Percentiles rank a stretch among this genome's conserved stretches.
Conservation (phyloP, 1,140 invertebrate genomes). For the Lepidurus apus region DNA sequence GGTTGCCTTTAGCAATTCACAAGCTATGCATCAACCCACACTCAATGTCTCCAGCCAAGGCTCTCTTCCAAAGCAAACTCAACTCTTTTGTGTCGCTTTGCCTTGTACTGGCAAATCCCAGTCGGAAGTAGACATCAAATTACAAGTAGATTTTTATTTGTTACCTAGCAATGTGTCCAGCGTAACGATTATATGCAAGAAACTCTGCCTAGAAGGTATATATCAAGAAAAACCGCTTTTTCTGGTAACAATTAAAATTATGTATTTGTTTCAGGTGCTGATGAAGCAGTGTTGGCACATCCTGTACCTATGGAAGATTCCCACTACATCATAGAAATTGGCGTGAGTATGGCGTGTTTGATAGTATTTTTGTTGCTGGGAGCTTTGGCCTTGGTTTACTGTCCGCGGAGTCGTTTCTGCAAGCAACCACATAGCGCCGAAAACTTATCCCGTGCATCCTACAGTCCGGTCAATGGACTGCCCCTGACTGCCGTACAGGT, state of each 20-base stretch:
- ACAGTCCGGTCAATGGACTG: neutral
- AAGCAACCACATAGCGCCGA: neutral
- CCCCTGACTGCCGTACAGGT: neutral
- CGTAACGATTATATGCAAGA: slow-evolving; percentile 71
- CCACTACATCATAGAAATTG: neutral
- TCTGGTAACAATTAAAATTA: neutral
- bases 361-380: slow-evolving; percentile 15
- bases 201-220: slow-evolving; percentile 69
- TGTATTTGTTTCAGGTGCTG: neutral
- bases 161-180: slow-evolving; percentile 59
- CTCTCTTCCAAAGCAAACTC: slow-evolving; percentile 64
- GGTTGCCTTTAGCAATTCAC: neutral
- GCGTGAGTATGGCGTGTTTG: neutral
- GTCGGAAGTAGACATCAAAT: slow-evolving; percentile 73
- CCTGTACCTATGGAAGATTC: neutral
- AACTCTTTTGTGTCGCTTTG: slow-evolving; percentile 74
- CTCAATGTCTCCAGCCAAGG: slow-evolving; percentile 76
- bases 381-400: neutral
- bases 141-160: slow-evolving; percentile 74
- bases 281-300: neutral
- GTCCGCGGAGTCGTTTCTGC: neutral
- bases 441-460: neutral
- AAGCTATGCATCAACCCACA: slow-evolving; percentile 57
- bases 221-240: neutral
- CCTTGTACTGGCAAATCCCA: slow-evolving; percentile 71